Percentiles rank a stretch among this genome's conserved stretches.
phyloP scores from a whole-genome alignment of 2,888 invertebrate species.

The Ganaspis brasiliensis region DNA sequence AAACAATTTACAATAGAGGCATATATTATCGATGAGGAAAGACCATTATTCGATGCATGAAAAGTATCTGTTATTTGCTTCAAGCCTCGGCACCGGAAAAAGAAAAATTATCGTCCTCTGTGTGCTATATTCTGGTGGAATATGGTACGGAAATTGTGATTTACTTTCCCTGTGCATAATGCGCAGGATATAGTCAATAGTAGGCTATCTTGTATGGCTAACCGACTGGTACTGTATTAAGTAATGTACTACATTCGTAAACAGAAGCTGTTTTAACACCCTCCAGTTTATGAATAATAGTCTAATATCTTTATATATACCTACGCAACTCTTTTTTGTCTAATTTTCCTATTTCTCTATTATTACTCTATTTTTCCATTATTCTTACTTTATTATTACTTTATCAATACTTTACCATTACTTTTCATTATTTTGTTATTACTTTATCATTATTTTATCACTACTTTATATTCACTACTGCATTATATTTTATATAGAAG shows the following conservation, averaged over 20 bases:
- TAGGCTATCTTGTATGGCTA: constrained; percentile 52
- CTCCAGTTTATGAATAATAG: constrained; percentile 45
- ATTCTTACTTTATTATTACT: no score
- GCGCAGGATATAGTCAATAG: constrained; percentile 58
- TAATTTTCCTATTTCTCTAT: not conserved
- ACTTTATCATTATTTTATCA: no score
- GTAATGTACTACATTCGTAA: constrained; percentile 50
- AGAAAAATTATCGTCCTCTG: constrained; percentile 69
- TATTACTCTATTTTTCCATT: no score
- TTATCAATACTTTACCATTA: no score
- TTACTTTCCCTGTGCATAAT: constrained; percentile 76
- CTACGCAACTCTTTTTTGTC: constrained; percentile 46
- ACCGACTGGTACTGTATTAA: constrained; percentile 51
- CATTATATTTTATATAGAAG: no score
- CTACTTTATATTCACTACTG: no score
- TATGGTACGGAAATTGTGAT: constrained; percentile 75
- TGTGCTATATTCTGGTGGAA: constrained; percentile 59
- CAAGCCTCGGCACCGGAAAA: constrained; percentile 65
- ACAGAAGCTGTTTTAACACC: constrained; percentile 44
- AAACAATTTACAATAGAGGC: not conserved
- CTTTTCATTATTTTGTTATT: no score
- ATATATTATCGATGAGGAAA: constrained; percentile 29
- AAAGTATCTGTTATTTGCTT: constrained; percentile 61
- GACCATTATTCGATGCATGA: constrained; percentile 23
- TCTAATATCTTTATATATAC: constrained; percentile 51